Base-by-base conservation (phyloP, 2,113 vertebrate genomes). In the Lampris incognitus region DNA sequence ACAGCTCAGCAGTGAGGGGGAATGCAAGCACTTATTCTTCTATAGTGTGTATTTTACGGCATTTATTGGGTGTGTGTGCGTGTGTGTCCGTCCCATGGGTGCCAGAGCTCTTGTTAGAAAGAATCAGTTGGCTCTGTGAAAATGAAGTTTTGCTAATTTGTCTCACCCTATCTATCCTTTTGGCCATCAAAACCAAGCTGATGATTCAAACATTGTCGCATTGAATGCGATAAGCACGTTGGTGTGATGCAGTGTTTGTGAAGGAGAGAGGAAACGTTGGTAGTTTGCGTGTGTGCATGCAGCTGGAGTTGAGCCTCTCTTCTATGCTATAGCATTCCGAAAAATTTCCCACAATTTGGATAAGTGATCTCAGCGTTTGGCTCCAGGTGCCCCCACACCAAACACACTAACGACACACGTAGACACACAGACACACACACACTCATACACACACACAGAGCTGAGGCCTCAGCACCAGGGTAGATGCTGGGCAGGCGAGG, bases 191-290 rank as follows among this genome's bases (percentile, higher is more conserved):
- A 79, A 65, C 5, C 69, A 77, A 61, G 56, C 69, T 60, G 67
- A 50, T 10, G 61, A 72, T 37, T 63, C 59, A 67, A 40, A 52
- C 50, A 9, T 72, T 42, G 40, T 78, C 56, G 39, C 73, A 64
- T 62, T 62, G 67, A 81, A 79, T 77, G 44, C 58, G 58, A 69
- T 51, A 13, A 52, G 67, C 49, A 63, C 71, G 56, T 59, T 57
- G 41, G 57, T 69, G 37, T 11, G 67, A 71, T 57, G 44, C 73
- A 77, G 67, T 74, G 68, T 71, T 48, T 74, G 74, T 59, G 69
- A 72, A 61, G 75, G 36, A 85, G 69, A 69, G 74, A 61, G 62
- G 69, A 81, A 65, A 74, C 56, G 77, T 74, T 70, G 68, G 57
- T 74, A 24, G 41, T 41, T 49, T 78, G 69, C 69, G 69, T 66